Percentiles rank a stretch among this genome's conserved stretches.
phyloP scores from a whole-genome alignment of 2,113 vertebrate species.

The Anguilla rostrata region DNA sequence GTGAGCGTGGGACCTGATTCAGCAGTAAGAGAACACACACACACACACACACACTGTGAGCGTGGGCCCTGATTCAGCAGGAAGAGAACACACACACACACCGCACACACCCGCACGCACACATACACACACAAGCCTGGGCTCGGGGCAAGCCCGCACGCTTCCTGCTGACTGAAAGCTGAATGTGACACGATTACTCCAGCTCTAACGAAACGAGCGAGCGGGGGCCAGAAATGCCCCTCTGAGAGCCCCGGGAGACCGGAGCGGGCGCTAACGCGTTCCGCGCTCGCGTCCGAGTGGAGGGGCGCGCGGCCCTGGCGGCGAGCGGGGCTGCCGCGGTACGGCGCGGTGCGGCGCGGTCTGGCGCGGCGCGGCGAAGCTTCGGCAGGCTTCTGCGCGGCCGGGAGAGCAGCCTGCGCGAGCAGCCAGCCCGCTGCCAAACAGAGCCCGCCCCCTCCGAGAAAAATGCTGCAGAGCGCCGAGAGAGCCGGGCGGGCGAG shows the following conservation, averaged over 20 bases:
- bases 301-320: conserved; percentile 23
- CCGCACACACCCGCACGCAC: too few species aligned
- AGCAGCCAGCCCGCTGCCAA: conserved; percentile 37
- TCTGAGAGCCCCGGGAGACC: neutral
- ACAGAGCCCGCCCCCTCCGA: conserved; percentile 46
- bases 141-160: neutral
- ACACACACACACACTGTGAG: neutral
- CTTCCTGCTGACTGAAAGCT: neutral
- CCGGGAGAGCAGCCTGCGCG: neutral
- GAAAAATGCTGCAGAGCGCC: conserved; percentile 56
- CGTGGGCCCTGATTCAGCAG: neutral
- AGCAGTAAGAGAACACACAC: too few species aligned
- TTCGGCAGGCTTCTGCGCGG: neutral
- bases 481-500: conserved; percentile 33
- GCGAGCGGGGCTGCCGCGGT: neutral
- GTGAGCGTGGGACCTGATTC: too few species aligned
- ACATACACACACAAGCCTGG: neutral
- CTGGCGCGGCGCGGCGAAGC: neutral
- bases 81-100: neutral
- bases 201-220: neutral
- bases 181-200: neutral
- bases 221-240: neutral
- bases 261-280: neutral
- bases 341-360: neutral
- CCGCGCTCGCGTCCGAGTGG: neutral